These are phyloP conservation scores for Geodia barretti DNA, from an alignment of 37 sponge, comb jelly and placozoan genomes.

Conservation along the genomic window DNA sequence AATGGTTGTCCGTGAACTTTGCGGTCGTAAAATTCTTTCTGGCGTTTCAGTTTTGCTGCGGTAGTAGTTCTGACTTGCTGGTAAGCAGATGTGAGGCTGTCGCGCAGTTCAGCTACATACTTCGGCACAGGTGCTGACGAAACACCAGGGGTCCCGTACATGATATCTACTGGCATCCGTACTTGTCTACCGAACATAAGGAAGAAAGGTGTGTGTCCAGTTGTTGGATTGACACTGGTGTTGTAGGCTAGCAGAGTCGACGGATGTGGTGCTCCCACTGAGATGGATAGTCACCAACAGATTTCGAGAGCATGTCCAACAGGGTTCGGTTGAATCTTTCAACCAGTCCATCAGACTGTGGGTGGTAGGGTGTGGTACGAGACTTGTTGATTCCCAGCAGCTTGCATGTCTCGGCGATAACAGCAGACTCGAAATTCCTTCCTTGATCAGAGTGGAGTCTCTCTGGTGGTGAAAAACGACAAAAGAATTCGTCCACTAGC, in stretches of 20 bases:
- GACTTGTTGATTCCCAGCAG: constrained; percentile 12
- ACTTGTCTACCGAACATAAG: constrained; percentile 51
- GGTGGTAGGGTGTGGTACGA: constrained; percentile 34
- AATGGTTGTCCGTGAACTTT: no score
- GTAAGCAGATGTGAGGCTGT: no score
- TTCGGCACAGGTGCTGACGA: no score
- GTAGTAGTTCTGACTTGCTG: no score
- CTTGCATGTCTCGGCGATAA: constrained; percentile 7
- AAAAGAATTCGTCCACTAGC: constrained; percentile 17
- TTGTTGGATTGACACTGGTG: constrained; percentile 25
- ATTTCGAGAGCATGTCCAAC: constrained; percentile 19
- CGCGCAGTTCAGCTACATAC: no score
- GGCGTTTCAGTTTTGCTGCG: no score
- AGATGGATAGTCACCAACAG: background rate
- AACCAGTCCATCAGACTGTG: constrained; percentile 30
- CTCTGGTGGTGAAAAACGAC: constrained; percentile 20
- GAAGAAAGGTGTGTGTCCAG: constrained; percentile 40
- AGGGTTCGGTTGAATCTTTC: constrained; percentile 38
- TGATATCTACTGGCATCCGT: constrained; percentile 21
- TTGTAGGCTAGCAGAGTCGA: constrained; percentile 33
- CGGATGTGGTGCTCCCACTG: constrained; percentile 9
- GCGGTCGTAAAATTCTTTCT: no score
- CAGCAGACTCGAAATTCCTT: constrained; percentile 11
- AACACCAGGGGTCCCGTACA: constrained; percentile 15
- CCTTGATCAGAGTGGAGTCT: constrained; percentile 43